These are phyloP conservation scores for Heliconius erato DNA, from an alignment of 2,888 invertebrate species.

Conservation along the genomic window DNA sequence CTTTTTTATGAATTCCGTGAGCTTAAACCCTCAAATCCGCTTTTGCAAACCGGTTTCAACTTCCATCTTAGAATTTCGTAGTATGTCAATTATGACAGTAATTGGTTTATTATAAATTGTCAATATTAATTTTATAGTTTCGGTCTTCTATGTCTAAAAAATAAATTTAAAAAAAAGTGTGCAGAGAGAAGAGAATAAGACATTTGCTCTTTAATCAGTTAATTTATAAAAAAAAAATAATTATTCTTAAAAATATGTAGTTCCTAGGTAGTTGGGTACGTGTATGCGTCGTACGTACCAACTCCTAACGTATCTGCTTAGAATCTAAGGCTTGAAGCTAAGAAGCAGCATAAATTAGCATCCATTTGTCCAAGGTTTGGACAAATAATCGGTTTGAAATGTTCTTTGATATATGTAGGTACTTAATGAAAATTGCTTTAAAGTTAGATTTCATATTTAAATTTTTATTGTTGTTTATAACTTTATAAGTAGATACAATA, in stretches of 20 bases:
- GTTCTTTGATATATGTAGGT: neutral
- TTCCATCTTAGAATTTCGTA: neutral
- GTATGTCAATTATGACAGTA: neutral
- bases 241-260: neutral
- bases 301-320: neutral
- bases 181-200: no score
- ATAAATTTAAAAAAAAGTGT: no score
- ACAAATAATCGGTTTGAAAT: neutral
- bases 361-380: neutral
- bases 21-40: constrained; percentile 2
- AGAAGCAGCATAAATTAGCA: no score
- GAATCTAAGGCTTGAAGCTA: no score
- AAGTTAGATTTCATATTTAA: neutral
- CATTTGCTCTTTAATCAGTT: neutral
- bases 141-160: neutral
- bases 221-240: neutral
- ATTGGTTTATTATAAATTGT: neutral
- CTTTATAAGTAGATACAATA: neutral
- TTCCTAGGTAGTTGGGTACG: neutral
- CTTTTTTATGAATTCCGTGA: neutral
- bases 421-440: no score
- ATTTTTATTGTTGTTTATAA: neutral
- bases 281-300: neutral
- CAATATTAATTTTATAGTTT: neutral
- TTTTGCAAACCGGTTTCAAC: neutral